Evolutionary conservation across 2,888 invertebrate genomes (phyloP), one percentile per base, ranked within the genome.

Genomic region (Eupithecia exiguata): DNA sequence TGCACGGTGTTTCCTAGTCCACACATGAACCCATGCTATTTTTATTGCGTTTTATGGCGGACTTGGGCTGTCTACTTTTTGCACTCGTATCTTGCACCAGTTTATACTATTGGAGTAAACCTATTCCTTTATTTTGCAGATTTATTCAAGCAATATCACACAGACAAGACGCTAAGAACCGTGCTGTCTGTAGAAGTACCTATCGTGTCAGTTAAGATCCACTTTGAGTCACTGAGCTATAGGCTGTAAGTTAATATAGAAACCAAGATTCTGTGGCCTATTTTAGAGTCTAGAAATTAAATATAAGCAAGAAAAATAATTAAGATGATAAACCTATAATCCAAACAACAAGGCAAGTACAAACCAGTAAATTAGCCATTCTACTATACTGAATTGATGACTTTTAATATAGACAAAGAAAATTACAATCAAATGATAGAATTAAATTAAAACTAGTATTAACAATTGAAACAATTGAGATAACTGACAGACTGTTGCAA

Each of bases 31-130:
- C 71, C 79, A 80, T 79, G 81, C 80, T 72, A 78, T 89, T 90
- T 88, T 89, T 88, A 86, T 86, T 89, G 89, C 88, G 84, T 89
- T 92, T 89, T 90, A 88, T 89, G 84, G 85, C 86, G 81, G 79
- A 80, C 78, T 78, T 79, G 75, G 78, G 79, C 79, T 84, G 85
- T 86, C 83, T 82, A 87, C 89, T 91, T 91, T 91, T 91, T 90
- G 89, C 82, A 84, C 81, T 83, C 81, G 83, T 86, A 88, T 87
- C 87, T 88, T 88, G 85, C 82, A 83, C 84, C 84, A 86, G 79
- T 86, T 85, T 89, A 90, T 58, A 89, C 84, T 86, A 79, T 84
- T 84, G 78, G 88, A 25, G 58, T 14, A 35, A 62, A 62, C 1
- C 2, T 49, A 49, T 49, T 21, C n/a, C 4, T 53, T 6, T 53